Evolutionary conservation across 1,140 invertebrate species (phyloP).

Genomic region (Bombyx mori): ASM3026992v2 NC_085107.1:7166501-7167000

Average conservation of each 20-base stretch:
- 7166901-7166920: too few species aligned
- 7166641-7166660: constrained; percentile 50
- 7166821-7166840: constrained; percentile 1
- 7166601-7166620: constrained; percentile 47
- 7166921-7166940: too few species aligned
- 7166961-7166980: too few species aligned
- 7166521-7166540: constrained; percentile 47
- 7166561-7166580: constrained; percentile 63
- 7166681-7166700: constrained; percentile 16
- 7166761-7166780: constrained; percentile 5
- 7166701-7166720: constrained; percentile 28
- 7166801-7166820: too few species aligned
- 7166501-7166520: constrained; percentile 61
- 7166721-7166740: not conserved
- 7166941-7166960: too few species aligned
- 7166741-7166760: constrained; percentile 5
- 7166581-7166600: constrained; percentile 46
- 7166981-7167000: too few species aligned
- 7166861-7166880: too few species aligned
- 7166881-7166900: too few species aligned
- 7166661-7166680: constrained; percentile 40
- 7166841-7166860: not conserved
- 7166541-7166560: constrained; percentile 67
- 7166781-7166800: too few species aligned
- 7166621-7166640: constrained; percentile 50